Evolutionary conservation across 1,140 invertebrate genomes (phyloP).

Genomic region (Eufriesea mexicana): DNA sequence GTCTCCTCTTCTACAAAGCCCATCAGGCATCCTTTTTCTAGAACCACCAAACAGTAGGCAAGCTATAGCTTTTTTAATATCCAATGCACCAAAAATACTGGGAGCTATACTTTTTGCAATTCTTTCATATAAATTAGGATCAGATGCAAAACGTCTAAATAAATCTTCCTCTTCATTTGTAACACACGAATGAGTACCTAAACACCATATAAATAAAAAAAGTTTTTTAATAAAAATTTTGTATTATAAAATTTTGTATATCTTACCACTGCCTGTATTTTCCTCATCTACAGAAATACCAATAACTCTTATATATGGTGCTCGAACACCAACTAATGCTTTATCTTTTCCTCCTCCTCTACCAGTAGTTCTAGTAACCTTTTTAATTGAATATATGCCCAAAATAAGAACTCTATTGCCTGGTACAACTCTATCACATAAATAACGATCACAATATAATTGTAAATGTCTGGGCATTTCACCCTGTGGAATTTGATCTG

Average conservation of each 20-base stretch:
- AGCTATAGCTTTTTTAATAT: slow-evolving; percentile 99
- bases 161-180: slow-evolving; percentile 95
- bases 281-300: slow-evolving; percentile 94
- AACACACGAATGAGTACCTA: slow-evolving; percentile 81
- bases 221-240: too few species aligned
- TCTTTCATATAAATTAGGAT: slow-evolving; percentile 94
- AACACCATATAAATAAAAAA: not conserved
- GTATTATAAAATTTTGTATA: slow-evolving; percentile 76
- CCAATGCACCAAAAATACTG: slow-evolving; percentile 96
- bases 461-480: slow-evolving; percentile 99
- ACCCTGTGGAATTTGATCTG: slow-evolving; percentile 98
- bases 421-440: slow-evolving; percentile 97
- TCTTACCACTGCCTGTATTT: slow-evolving; percentile 85
- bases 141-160: slow-evolving; percentile 92
- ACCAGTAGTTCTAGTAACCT: slow-evolving; percentile 86
- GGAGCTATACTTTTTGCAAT: slow-evolving; percentile 97
- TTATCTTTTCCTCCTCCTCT: slow-evolving; percentile 89
- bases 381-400: slow-evolving; percentile 99
- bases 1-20: slow-evolving; percentile 96
- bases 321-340: slow-evolving; percentile 94
- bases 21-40: slow-evolving; percentile 96
- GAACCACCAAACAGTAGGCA: slow-evolving; percentile 97
- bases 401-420: slow-evolving; percentile 97
- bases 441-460: slow-evolving; percentile 96
- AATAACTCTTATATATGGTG: slow-evolving; percentile 96